Evolutionary conservation across 23 tunicate species (phyloP).

Genomic region (Ciona savignyi): DNA sequence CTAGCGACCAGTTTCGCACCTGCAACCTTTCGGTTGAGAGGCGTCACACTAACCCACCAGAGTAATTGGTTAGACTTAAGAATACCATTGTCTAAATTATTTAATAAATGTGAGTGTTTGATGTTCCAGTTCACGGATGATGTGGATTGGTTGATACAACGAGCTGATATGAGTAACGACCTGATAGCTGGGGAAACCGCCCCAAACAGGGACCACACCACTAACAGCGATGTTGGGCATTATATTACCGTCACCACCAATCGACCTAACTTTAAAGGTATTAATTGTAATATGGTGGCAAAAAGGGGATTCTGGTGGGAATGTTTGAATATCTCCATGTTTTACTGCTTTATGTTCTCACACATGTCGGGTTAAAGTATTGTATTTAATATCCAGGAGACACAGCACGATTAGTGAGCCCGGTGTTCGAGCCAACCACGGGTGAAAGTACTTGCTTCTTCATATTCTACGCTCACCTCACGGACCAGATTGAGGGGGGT

Average conservation of each 20-base stretch:
- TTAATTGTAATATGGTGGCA: too few relatives aligned
- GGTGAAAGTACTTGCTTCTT: conserved; percentile 48
- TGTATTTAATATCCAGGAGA: conserved; percentile 54
- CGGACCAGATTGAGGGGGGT: conserved; percentile 65
- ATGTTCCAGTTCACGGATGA: conserved; percentile 32
- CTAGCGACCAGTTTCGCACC: too few relatives aligned
- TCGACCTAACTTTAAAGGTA: conserved; percentile 82
- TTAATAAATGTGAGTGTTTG: neutral
- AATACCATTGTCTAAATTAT: too few relatives aligned
- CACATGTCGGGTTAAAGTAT: too few relatives aligned
- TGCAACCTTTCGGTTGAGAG: too few relatives aligned
- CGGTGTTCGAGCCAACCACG: conserved; percentile 78
- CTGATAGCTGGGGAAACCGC: conserved; percentile 61
- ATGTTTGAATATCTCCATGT: too few relatives aligned
- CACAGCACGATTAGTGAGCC: conserved; percentile 50
- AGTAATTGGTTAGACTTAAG: too few relatives aligned
- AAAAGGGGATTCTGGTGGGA: too few relatives aligned
- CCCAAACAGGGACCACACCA: conserved; percentile 88
- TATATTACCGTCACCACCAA: conserved; percentile 69
- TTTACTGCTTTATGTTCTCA: neutral
- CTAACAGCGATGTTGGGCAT: conserved; percentile 63
- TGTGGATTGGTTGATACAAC: conserved; percentile 60
- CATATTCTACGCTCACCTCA: conserved; percentile 66
- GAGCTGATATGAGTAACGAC: conserved; percentile 56
- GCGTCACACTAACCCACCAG: too few relatives aligned